These are phyloP conservation scores for Tetragonula carbonaria DNA, from an alignment of 2,888 invertebrate genomes.

Conservation along the genomic window DNA sequence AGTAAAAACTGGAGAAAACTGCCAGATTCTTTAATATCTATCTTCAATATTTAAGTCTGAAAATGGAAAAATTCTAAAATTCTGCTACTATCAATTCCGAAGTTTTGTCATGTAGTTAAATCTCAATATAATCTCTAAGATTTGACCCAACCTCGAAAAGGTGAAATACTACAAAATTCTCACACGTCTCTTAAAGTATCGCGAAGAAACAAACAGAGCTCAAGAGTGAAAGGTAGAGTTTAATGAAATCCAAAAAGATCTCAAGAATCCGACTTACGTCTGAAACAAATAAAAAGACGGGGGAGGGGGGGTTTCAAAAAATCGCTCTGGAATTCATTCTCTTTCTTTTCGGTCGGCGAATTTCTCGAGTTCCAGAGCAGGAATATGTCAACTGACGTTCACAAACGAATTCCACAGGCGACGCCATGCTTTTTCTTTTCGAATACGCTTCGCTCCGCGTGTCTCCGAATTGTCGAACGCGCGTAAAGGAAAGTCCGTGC, in stretches of 20 bases:
- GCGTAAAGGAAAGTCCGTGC: conserved; percentile 66
- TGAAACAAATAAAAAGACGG: neutral
- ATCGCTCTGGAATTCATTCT: neutral
- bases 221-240: neutral
- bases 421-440: conserved; percentile 22
- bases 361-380: neutral
- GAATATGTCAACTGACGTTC: neutral
- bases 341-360: too few species aligned
- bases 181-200: too few species aligned
- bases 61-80: too few species aligned
- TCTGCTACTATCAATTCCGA: too few species aligned
- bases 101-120: too few species aligned
- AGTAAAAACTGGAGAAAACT: too few species aligned
- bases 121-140: too few species aligned
- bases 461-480: conserved; percentile 55
- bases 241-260: neutral
- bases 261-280: neutral
- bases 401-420: conserved; percentile 20
- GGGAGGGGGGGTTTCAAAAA: neutral
- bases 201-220: too few species aligned
- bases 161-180: neutral
- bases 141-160: neutral
- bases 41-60: too few species aligned
- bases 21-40: too few species aligned
- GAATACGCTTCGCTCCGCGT: conserved; percentile 5